These are phyloP conservation scores for Pagrus major DNA, from an alignment of 2,113 vertebrate species.

Conservation along the genomic window DNA sequence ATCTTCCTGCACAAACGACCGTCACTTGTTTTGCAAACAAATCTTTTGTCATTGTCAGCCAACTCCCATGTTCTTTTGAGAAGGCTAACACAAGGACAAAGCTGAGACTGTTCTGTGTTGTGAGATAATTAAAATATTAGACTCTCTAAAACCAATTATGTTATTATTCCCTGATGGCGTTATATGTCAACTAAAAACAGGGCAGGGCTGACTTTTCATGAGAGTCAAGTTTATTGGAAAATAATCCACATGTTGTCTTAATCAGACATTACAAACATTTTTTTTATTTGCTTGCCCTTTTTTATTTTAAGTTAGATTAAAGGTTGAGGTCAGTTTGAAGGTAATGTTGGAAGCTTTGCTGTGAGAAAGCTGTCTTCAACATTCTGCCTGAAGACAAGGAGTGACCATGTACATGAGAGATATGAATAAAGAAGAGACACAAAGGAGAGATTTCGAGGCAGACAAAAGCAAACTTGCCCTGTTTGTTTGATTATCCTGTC, in stretches of 20 bases:
- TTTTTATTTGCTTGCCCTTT: background rate
- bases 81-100: constrained; percentile 34
- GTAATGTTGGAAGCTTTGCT: background rate
- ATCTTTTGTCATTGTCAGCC: constrained; percentile 67
- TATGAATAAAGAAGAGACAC: background rate
- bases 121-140: constrained; percentile 22
- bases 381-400: background rate
- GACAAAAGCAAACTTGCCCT: background rate
- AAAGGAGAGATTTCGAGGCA: background rate
- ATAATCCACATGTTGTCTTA: background rate
- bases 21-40: constrained; percentile 71
- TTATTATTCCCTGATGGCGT: background rate
- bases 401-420: background rate
- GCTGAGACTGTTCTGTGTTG: constrained; percentile 9
- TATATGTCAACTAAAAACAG: background rate
- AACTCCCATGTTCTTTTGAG: constrained; percentile 54
- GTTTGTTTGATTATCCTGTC: background rate
- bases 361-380: background rate
- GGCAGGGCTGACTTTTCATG: background rate
- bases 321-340: background rate
- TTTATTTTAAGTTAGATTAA: background rate
- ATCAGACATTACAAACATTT: background rate
- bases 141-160: background rate
- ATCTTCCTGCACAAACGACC: constrained; percentile 74
- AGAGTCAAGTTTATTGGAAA: constrained; percentile 3